These are phyloP conservation scores for Platalea minor DNA, from an alignment of 2,797 vertebrate species.

Conservation along the genomic window DNA sequence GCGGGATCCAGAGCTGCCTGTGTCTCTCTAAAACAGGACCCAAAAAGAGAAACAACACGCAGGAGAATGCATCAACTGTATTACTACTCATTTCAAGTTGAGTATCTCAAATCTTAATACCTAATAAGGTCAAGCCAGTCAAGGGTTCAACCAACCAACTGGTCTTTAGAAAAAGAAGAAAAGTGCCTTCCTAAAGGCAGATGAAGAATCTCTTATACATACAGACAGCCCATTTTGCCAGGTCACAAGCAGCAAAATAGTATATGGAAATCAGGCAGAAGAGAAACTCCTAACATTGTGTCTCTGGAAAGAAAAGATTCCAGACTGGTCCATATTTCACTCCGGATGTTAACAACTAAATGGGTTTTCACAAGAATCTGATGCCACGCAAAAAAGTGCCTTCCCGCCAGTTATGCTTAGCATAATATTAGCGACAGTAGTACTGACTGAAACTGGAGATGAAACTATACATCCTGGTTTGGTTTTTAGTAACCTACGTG, in stretches of 20 bases:
- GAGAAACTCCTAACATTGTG: background rate
- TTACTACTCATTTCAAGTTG: background rate
- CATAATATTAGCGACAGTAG: background rate
- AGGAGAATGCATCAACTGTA: background rate
- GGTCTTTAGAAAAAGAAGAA: background rate
- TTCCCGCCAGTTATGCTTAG: background rate
- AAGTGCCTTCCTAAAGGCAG: background rate
- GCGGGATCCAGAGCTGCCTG: conserved; percentile 9
- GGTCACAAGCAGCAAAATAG: background rate
- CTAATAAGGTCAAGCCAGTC: background rate
- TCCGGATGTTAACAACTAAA: background rate
- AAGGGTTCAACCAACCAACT: background rate
- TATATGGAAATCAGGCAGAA: background rate
- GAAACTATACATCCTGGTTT: background rate
- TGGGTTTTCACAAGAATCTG: background rate
- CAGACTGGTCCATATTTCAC: background rate
- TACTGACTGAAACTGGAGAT: background rate
- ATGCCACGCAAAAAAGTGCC: background rate
- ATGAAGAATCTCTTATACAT: background rate
- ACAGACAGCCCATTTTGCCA: background rate
- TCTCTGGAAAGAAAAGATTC: background rate
- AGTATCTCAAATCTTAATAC: background rate
- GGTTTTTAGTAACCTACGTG: background rate
- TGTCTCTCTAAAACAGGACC: conserved; percentile 28
- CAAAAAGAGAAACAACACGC: background rate